These are phyloP conservation scores for Hyperopisus bebe DNA, from an alignment of 2,113 vertebrate genomes.

Conservation along the genomic window DNA sequence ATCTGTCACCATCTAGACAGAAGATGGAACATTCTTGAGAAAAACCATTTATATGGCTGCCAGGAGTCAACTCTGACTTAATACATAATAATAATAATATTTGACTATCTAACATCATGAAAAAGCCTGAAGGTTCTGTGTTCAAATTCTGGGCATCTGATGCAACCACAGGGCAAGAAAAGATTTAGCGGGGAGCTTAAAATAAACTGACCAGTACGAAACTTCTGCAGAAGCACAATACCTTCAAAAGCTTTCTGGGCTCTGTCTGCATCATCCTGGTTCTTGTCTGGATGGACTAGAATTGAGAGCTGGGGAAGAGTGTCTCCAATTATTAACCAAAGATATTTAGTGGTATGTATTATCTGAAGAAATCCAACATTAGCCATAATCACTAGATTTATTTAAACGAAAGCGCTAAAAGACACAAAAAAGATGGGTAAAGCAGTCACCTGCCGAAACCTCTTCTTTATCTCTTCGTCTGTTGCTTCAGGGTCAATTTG, in stretches of 20 bases:
- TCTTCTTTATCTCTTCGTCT: conserved; percentile 94
- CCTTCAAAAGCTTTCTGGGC: conserved; percentile 98
- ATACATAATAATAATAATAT: not conserved
- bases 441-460: conserved; percentile 79
- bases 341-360: not conserved
- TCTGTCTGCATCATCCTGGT: conserved; percentile 85
- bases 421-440: not conserved
- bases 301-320: conserved; percentile 78
- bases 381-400: not conserved
- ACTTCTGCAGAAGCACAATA: conserved; percentile 39
- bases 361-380: not conserved
- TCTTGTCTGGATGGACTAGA: conserved; percentile 97
- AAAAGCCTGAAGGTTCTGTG: not conserved
- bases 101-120: not conserved
- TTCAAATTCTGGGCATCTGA: not conserved
- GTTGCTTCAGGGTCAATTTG: conserved; percentile 95
- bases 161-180: not conserved
- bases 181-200: not conserved
- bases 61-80: not conserved
- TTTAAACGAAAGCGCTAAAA: not conserved
- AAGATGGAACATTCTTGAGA: not conserved
- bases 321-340: not conserved
- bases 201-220: not conserved
- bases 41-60: not conserved
- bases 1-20: not conserved